Percentiles rank a stretch among this genome's conserved stretches.
Conservation (phyloP, 2,113 vertebrate genomes). For the Pterocles orientalis region DNA sequence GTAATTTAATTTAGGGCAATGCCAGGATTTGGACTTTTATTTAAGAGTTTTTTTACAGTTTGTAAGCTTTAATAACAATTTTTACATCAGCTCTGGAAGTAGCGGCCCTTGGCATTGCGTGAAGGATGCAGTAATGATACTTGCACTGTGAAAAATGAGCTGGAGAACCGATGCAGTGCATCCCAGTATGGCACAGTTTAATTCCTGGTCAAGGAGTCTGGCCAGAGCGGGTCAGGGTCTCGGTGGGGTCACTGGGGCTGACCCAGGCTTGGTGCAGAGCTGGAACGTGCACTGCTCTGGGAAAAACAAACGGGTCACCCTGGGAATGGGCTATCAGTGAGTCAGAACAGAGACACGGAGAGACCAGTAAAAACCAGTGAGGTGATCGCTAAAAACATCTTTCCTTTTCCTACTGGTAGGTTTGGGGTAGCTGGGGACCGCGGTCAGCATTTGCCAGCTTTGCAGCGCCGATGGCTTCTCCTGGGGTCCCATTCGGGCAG, state of each 20-base stretch:
- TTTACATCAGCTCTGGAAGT: slow-evolving; percentile 3
- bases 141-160: not conserved
- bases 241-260: not conserved
- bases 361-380: not conserved
- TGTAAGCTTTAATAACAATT: slow-evolving; percentile 46
- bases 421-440: not conserved
- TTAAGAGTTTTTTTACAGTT: slow-evolving; percentile 23
- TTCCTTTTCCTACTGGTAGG: not conserved
- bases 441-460: not conserved
- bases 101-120: not conserved
- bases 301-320: not conserved
- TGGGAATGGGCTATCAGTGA: not conserved
- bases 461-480: not conserved
- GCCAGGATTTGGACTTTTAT: slow-evolving; percentile 19
- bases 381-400: not conserved
- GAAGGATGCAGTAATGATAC: not conserved
- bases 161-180: not conserved
- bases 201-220: not conserved
- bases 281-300: not conserved
- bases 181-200: not conserved
- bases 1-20: slow-evolving; percentile 41
- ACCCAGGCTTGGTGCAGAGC: not conserved
- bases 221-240: not conserved
- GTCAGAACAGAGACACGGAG: not conserved
- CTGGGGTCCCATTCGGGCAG: not conserved